Percentiles rank a stretch among this genome's conserved stretches.
These are phyloP conservation scores for Girardinus metallicus DNA, from an alignment of 2,797 vertebrate genomes.

Conservation along the genomic window DNA sequence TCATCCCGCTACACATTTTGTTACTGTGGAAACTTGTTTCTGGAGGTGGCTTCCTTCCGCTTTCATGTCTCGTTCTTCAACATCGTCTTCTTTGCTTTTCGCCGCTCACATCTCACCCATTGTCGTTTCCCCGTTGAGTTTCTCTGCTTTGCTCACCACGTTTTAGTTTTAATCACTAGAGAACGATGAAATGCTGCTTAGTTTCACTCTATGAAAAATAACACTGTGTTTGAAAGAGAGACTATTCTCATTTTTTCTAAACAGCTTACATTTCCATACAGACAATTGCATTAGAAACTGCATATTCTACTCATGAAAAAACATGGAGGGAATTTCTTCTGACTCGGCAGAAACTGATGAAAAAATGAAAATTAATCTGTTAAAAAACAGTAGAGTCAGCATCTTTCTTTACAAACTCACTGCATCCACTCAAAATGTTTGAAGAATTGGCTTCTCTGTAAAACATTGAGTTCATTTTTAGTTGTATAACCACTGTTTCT, in stretches of 20 bases:
- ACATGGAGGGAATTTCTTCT: background rate
- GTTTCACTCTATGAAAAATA: background rate
- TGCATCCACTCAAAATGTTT: background rate
- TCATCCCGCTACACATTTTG: slow-evolving; percentile 30
- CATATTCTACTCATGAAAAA: background rate
- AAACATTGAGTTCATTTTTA: background rate
- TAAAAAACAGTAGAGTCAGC: background rate
- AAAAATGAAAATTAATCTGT: background rate
- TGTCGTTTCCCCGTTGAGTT: slow-evolving; percentile 20
- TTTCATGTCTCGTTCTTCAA: slow-evolving; percentile 53
- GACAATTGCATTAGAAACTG: background rate
- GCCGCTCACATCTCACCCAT: background rate
- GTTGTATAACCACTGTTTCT: background rate
- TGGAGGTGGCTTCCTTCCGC: slow-evolving; percentile 18
- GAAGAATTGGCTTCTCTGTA: background rate
- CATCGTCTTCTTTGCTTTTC: slow-evolving; percentile 40
- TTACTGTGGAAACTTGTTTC: slow-evolving; percentile 48
- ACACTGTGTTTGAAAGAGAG: background rate
- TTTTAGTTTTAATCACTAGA: slow-evolving; percentile 52
- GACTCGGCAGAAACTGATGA: background rate
- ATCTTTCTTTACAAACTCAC: background rate
- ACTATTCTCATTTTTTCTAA: background rate
- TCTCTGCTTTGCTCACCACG: slow-evolving; percentile 21
- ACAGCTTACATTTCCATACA: background rate
- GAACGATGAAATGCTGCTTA: slow-evolving; percentile 29